These are phyloP conservation scores for Zaprionus africanus DNA, from an alignment of 1,140 invertebrate genomes.

Conservation along the genomic window DNA sequence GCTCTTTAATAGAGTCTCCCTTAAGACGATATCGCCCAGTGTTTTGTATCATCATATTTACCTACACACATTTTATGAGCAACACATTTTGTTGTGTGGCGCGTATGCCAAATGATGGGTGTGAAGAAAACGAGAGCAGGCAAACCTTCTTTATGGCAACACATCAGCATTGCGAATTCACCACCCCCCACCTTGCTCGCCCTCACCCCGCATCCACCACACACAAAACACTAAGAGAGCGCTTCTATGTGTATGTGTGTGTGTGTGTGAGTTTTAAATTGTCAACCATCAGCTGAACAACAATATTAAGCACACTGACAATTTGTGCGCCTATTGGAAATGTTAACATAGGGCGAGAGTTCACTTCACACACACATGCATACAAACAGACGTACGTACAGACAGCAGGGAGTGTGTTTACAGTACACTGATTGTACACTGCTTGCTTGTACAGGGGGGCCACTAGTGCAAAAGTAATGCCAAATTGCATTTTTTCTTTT, in stretches of 20 bases:
- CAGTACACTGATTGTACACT: background rate
- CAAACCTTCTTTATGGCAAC: constrained; percentile 33
- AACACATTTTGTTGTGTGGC: constrained; percentile 75
- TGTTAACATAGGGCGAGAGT: constrained; percentile 11
- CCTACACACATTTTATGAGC: constrained; percentile 71
- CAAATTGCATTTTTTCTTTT: too few relatives aligned
- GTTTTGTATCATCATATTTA: constrained; percentile 38
- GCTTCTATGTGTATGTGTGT: background rate
- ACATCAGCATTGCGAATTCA: constrained; percentile 28
- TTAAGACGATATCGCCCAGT: background rate
- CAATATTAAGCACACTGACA: constrained; percentile 7
- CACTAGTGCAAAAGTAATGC: too few relatives aligned
- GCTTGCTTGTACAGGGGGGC: too few relatives aligned
- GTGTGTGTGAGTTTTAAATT: constrained; percentile 9
- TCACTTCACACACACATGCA: background rate
- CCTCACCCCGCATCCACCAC: background rate
- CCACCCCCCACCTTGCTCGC: constrained; percentile 14
- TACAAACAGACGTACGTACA: background rate
- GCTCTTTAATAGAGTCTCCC: background rate
- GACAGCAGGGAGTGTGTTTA: background rate
- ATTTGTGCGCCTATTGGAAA: constrained; percentile 1
- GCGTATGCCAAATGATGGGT: constrained; percentile 78
- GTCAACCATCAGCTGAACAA: background rate
- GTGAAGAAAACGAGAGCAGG: constrained; percentile 63
- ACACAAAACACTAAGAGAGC: background rate